Evolutionary conservation across 2,888 invertebrate genomes (phyloP), one percentile per base, ranked within the genome.

Genomic region (Prosapia bicincta): DNA sequence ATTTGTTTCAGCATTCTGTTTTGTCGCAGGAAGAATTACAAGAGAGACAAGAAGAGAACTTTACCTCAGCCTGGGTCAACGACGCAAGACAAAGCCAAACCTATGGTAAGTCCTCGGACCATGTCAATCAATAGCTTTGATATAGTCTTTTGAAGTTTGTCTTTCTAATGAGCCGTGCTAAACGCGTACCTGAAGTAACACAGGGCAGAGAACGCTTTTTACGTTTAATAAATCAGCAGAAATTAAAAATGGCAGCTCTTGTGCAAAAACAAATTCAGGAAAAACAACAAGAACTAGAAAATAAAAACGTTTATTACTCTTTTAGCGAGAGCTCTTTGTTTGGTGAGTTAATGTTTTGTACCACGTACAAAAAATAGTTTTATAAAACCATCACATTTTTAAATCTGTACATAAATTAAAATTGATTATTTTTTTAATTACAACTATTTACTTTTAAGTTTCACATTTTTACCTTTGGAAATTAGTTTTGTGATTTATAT

Each of bases 41-140:
- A 38, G 66, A n/a, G 23, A 75, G 80, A 78, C 78, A 82, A 79
- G 78, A 80, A 20, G 54, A 54, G 20, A 20, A 54, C 20, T n/a
- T n/a, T 3, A 20, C 54, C 20, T 54, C 54, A 9, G 3, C 54
- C 78, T 76, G 80, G 81, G 74, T 81, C 79, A 75, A 81, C 76
- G 76, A 79, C 81, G 38, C 83, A 81, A 80, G 82, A 83, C 78
- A 84, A 83, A 84, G 82, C 83, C 43, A 83, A 83, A 26, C 67
- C 25, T 38, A 68, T 15, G 74, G 74, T 74, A 30, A 74, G 74
- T 43, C 25, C 15, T 25, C 20, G 13, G 26, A 20, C 54, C n/a
- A 20, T 20, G 38, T 20, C 54, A 54, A n/a, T 54, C 54, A 54
- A 54, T 54, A 54, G 3, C 54, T 54, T 38, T 38, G 38, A 38